These are phyloP conservation scores for Macropis europaea DNA, from an alignment of 2,888 invertebrate species.

Conservation along the genomic window DNA sequence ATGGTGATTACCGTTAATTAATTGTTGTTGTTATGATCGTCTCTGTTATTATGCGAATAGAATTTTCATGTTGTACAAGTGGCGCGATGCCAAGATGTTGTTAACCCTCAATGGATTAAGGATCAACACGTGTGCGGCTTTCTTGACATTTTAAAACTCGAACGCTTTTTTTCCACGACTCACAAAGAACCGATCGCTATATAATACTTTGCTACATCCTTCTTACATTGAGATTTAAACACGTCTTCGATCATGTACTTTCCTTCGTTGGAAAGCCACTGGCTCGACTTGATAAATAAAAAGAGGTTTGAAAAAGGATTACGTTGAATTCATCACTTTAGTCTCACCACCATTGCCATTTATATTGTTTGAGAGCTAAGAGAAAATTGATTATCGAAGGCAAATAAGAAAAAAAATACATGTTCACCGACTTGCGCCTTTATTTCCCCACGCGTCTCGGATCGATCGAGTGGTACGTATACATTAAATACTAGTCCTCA, in stretches of 20 bases:
- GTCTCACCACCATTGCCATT: slow-evolving; percentile 62
- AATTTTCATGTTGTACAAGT: slow-evolving; percentile 69
- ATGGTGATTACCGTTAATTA: slow-evolving; percentile 64
- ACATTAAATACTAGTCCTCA: slow-evolving; percentile 53
- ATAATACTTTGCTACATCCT: slow-evolving; percentile 33
- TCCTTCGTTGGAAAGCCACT: slow-evolving; percentile 68
- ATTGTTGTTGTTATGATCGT: slow-evolving; percentile 66
- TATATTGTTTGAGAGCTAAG: slow-evolving; percentile 43
- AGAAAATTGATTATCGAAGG: slow-evolving; percentile 53
- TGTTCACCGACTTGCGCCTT: slow-evolving; percentile 79
- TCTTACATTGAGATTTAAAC: slow-evolving; percentile 70
- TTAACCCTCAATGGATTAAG: slow-evolving; percentile 67
- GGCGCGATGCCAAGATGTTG: slow-evolving; percentile 65
- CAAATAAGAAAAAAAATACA: slow-evolving; percentile 72
- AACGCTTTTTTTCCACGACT: not conserved
- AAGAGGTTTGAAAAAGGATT: slow-evolving; percentile 62
- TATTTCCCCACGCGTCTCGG: slow-evolving; percentile 80
- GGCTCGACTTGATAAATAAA: slow-evolving; percentile 72
- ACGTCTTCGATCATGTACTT: slow-evolving; percentile 73
- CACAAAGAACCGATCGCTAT: not conserved
- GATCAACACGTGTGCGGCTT: slow-evolving; percentile 18
- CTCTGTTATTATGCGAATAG: slow-evolving; percentile 65
- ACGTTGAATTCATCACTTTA: slow-evolving; percentile 58
- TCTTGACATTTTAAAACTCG: not conserved
- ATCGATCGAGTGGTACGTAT: slow-evolving; percentile 80